Evolutionary conservation across 2,113 vertebrate genomes (phyloP).

Genomic region (Coreoperca whiteheadi): DNA sequence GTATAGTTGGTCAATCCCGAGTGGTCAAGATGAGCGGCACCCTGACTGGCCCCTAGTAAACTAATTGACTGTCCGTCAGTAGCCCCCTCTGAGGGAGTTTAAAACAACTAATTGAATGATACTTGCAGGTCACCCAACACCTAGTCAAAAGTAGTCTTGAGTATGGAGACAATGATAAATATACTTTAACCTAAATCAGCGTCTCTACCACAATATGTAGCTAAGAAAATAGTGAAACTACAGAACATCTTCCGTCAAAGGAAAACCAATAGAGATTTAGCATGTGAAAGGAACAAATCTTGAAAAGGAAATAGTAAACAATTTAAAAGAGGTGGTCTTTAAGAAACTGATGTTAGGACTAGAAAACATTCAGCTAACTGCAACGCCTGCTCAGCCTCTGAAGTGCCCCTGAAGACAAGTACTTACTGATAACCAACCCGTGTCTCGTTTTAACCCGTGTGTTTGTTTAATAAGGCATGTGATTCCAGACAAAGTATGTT

Average conservation of each 20-base stretch:
- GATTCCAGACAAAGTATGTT: constrained; percentile 36
- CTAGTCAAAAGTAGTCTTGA: background rate
- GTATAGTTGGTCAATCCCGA: background rate
- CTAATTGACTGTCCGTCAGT: background rate
- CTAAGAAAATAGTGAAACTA: background rate
- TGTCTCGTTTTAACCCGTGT: constrained; percentile 36
- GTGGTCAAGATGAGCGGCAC: background rate
- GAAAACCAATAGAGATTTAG: background rate
- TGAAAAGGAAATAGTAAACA: background rate
- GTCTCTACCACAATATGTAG: background rate
- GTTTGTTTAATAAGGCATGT: constrained; percentile 44
- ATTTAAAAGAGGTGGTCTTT: background rate
- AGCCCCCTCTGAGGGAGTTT: background rate
- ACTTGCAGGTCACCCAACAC: background rate
- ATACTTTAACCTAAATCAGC: background rate
- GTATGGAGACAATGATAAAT: background rate
- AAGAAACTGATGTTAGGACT: background rate
- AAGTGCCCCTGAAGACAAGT: constrained; percentile 27
- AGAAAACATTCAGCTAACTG: constrained; percentile 15
- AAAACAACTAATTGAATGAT: background rate
- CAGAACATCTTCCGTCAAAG: background rate
- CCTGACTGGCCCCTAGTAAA: background rate
- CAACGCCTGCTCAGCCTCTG: background rate
- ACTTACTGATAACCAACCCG: constrained; percentile 24
- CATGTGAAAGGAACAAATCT: background rate